phyloP scores from a whole-genome alignment of 2,113 vertebrate species.

The Bos indicus region DNA sequence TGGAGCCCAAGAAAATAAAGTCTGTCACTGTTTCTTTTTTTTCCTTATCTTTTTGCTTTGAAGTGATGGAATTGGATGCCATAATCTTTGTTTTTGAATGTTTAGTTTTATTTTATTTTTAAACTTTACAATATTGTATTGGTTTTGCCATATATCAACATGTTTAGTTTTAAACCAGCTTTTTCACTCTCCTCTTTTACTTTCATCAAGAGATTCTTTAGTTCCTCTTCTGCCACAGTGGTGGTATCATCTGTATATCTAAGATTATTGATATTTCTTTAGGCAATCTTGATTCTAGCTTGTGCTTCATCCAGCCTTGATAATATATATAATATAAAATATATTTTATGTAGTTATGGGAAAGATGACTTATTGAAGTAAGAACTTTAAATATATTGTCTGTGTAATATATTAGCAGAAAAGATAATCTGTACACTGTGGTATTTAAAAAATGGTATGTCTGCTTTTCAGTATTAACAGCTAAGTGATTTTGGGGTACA shows the following conservation, averaged over 20 bases:
- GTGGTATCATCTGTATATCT: background rate
- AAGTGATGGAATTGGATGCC: background rate
- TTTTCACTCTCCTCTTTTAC: background rate
- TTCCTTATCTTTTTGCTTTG: background rate
- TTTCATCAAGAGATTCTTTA: background rate
- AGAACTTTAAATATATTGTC: conserved; percentile 1
- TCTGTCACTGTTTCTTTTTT: background rate
- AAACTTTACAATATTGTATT: no score
- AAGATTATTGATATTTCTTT: background rate
- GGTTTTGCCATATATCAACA: background rate
- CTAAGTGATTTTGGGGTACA: background rate
- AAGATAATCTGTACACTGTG: background rate
- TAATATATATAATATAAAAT: background rate
- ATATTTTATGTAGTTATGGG: background rate
- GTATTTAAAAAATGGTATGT: background rate
- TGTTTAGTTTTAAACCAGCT: background rate
- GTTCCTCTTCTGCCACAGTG: background rate
- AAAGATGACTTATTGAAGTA: background rate
- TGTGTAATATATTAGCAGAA: background rate
- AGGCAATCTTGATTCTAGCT: background rate
- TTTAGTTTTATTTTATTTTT: background rate
- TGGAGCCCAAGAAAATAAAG: background rate
- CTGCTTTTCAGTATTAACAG: background rate
- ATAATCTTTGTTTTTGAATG: background rate
- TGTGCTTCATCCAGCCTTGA: background rate